Conservation (phyloP, 2,888 invertebrate species). For the Cryptus viduatorius region DNA sequence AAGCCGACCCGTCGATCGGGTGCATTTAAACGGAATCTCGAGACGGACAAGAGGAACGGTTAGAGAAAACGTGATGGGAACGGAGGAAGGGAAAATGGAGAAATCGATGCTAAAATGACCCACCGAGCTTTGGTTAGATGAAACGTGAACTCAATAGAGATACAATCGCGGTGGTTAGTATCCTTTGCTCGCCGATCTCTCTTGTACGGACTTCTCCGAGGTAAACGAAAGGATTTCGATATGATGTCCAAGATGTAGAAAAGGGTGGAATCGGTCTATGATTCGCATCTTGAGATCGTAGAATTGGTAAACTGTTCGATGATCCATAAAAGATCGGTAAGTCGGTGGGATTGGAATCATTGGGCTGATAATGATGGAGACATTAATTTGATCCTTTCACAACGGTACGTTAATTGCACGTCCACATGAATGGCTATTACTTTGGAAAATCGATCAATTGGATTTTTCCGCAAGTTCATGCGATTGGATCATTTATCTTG, state of each 20-base stretch:
- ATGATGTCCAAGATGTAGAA: neutral
- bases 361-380: neutral
- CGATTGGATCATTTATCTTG: neutral
- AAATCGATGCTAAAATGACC: slow-evolving; percentile 28
- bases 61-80: neutral
- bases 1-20: slow-evolving; percentile 10
- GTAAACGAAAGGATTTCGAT: neutral
- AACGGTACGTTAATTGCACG: neutral
- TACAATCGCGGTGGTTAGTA: slow-evolving; percentile 3
- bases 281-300: neutral
- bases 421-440: neutral
- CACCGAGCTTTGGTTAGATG: neutral
- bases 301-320: neutral
- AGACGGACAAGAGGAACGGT: slow-evolving; percentile 14
- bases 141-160: slow-evolving; percentile 22
- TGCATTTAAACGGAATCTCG: slow-evolving; percentile 28
- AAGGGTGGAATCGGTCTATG: neutral
- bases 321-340: neutral
- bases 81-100: neutral
- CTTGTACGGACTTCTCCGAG: neutral
- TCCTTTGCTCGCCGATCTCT: neutral
- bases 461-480: neutral
- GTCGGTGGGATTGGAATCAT: neutral
- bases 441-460: neutral
- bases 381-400: no score